Percentiles rank a stretch among this genome's conserved stretches.
These are phyloP conservation scores for Paracanthobrama guichenoti DNA, from an alignment of 2,113 vertebrate genomes.

Conservation along the genomic window DNA sequence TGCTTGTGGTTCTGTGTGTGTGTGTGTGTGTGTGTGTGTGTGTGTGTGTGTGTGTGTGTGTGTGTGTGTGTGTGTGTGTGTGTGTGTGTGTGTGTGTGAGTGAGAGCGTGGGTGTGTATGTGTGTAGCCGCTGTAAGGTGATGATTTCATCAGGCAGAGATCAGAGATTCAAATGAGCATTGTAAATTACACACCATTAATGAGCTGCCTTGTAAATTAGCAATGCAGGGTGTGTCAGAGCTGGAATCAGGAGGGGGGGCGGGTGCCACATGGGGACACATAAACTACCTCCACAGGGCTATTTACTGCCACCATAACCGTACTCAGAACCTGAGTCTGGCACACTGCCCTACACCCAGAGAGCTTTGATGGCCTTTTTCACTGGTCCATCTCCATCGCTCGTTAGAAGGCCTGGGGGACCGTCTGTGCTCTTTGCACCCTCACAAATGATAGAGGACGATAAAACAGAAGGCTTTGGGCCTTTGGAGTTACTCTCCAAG, in stretches of 20 bases:
- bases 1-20: neutral
- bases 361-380: conserved; percentile 45
- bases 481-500: conserved; percentile 16
- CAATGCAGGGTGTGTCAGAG: conserved; percentile 48
- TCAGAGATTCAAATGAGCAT: conserved; percentile 74
- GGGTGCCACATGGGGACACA: conserved; percentile 34
- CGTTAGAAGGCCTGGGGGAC: conserved; percentile 25
- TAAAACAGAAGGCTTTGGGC: conserved; percentile 29
- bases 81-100: conserved; percentile 18
- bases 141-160: conserved; percentile 76
- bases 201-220: conserved; percentile 78
- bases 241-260: conserved; percentile 4
- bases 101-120: neutral
- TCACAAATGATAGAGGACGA: conserved; percentile 33
- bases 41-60: neutral
- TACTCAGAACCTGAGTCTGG: conserved; percentile 43
- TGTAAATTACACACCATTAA: conserved; percentile 76
- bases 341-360: conserved; percentile 18
- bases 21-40: neutral
- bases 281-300: conserved; percentile 50
- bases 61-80: conserved; percentile 12
- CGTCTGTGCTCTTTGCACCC: conserved; percentile 37
- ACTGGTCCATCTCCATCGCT: conserved; percentile 39
- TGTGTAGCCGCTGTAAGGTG: conserved; percentile 54
- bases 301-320: conserved; percentile 64